Percentiles rank a stretch among this genome's conserved stretches.
Evolutionary conservation across 53 echinoderm and acorn worm species (phyloP).

Genomic region (Crossaster papposus): DNA sequence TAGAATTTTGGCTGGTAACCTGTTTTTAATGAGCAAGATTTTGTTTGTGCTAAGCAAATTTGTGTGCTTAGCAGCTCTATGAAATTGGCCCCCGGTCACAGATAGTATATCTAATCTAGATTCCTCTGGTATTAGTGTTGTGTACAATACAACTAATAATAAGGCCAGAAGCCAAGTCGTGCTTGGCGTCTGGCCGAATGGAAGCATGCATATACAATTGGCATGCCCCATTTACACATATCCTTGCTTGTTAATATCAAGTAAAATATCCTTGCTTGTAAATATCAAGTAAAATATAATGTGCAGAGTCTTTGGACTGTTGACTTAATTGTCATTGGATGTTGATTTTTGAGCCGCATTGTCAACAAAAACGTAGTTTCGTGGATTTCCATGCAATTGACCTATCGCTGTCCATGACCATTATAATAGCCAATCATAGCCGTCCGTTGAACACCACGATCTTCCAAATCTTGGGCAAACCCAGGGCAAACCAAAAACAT

Average conservation of each 20-base stretch:
- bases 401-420: no score
- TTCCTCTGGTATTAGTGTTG: neutral
- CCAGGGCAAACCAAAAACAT: no score
- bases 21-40: no score
- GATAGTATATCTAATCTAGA: neutral
- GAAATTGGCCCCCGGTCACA: neutral
- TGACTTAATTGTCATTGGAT: neutral
- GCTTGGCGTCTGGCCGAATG: neutral
- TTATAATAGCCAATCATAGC: no score
- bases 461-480: no score
- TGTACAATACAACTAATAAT: neutral
- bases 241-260: constrained; percentile 19
- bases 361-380: neutral
- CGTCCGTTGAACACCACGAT: no score
- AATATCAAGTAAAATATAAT: constrained; percentile 15
- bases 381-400: no score
- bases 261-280: constrained; percentile 12
- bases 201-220: neutral
- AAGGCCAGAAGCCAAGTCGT: neutral
- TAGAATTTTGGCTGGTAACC: no score
- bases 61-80: no score
- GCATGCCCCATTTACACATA: neutral
- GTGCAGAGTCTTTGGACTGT: neutral
- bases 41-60: no score
- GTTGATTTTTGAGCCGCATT: neutral